Conservation (phyloP, 2,888 invertebrate genomes). For the Cheiracanthium punctorium region DNA sequence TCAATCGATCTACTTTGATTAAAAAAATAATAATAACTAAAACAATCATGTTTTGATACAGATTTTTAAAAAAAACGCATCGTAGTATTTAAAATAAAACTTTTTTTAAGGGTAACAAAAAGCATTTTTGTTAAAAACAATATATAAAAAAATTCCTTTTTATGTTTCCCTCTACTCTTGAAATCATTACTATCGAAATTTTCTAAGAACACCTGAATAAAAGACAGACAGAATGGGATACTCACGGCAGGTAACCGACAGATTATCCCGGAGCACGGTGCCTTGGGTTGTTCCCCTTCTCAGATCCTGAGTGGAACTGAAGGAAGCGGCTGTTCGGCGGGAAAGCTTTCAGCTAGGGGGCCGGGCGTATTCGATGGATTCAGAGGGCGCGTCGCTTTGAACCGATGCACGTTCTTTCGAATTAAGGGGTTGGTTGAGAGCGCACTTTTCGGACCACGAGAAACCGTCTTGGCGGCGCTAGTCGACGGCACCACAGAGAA, state of each 20-base stretch:
- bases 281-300: slow-evolving; percentile 32
- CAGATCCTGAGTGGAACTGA: slow-evolving; percentile 37
- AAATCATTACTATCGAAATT: background rate
- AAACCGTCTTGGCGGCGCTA: slow-evolving; percentile 21
- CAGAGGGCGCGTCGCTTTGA: slow-evolving; percentile 58
- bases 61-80: too few species aligned
- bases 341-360: slow-evolving; percentile 31
- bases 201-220: background rate
- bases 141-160: too few species aligned
- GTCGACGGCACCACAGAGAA: background rate
- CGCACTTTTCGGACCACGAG: slow-evolving; percentile 13
- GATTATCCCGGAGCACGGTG: slow-evolving; percentile 27
- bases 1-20: too few species aligned
- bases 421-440: slow-evolving; percentile 36
- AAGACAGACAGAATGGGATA: slow-evolving; percentile 11
- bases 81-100: too few species aligned
- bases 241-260: slow-evolving; percentile 13
- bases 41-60: too few species aligned
- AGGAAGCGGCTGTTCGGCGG: background rate
- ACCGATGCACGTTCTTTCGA: slow-evolving; percentile 43
- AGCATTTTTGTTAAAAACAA: too few species aligned
- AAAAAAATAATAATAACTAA: too few species aligned
- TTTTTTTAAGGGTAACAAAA: too few species aligned
- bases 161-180: too few species aligned
- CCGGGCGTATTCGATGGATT: slow-evolving; percentile 28